A percentile compares a stretch with the other conserved stretches of the same genome.
phyloP scores from a whole-genome alignment of 2,113 vertebrate species.

The Cyanoramphus novaezelandiae region DNA sequence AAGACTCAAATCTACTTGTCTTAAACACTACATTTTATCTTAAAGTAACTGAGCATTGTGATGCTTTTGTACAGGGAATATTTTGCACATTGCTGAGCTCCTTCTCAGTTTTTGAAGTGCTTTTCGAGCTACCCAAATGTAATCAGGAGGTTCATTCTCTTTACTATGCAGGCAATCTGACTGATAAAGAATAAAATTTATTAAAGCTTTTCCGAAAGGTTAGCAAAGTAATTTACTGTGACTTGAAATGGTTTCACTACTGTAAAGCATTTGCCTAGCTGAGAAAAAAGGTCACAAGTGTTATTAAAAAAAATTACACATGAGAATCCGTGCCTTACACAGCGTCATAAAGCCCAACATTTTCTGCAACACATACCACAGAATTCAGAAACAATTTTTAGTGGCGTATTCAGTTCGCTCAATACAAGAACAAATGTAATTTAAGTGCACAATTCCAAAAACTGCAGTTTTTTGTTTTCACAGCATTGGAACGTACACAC shows the following conservation, averaged over 20 bases:
- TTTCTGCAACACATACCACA: neutral
- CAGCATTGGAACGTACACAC: neutral
- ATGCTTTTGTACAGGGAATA: neutral
- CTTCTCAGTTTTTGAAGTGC: neutral
- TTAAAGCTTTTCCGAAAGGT: slow-evolving; percentile 15
- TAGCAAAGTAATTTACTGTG: slow-evolving; percentile 15
- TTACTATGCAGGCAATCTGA: neutral
- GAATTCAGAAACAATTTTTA: neutral
- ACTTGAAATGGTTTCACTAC: neutral
- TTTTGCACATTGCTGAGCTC: neutral
- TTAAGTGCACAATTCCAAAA: neutral
- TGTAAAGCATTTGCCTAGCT: neutral
- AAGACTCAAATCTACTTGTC: neutral
- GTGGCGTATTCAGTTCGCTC: rapidly evolving
- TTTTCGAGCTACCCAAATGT: neutral
- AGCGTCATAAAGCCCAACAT: neutral
- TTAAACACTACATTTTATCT: neutral
- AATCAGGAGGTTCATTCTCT: neutral
- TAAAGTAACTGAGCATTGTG: neutral
- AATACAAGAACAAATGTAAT: neutral
- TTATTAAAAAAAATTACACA: neutral
- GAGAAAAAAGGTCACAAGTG: slow-evolving; percentile 1
- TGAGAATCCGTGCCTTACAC: neutral
- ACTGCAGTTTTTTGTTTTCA: neutral
- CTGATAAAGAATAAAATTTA: neutral